These are phyloP conservation scores for Loris lydekkerianus DNA, from an alignment of 2,797 vertebrate genomes.

Conservation along the genomic window DNA sequence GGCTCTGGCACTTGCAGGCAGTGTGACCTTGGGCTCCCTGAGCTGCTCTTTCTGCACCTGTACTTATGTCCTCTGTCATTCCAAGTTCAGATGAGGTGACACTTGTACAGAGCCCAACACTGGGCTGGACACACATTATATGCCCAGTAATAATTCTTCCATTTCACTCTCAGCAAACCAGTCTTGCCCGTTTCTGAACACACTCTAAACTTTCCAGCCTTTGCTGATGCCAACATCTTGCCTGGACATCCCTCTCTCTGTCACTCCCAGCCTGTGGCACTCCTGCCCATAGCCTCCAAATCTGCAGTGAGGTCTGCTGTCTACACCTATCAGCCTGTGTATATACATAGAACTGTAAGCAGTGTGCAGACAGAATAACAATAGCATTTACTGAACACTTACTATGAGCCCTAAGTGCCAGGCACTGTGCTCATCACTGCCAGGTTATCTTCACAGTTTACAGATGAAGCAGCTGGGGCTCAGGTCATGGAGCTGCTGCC, in stretches of 20 bases:
- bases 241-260: not conserved
- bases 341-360: not conserved
- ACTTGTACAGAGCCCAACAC: not conserved
- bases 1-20: not conserved
- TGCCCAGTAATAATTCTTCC: not conserved
- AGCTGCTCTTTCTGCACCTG: not conserved
- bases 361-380: not conserved
- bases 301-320: not conserved
- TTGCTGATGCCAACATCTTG: not conserved
- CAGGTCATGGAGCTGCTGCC: no score
- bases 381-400: not conserved
- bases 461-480: not conserved
- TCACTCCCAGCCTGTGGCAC: rapidly evolving
- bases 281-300: no score
- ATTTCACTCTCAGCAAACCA: not conserved
- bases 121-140: not conserved
- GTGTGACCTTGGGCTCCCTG: not conserved
- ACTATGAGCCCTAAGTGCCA: not conserved
- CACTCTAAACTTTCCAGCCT: not conserved
- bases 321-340: not conserved
- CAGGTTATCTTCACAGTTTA: not conserved
- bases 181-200: not conserved
- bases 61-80: not conserved
- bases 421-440: rapidly evolving
- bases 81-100: not conserved